phyloP scores from a whole-genome alignment of 2,113 vertebrate genomes.

The Ptychochromis oligacanthus region DNA sequence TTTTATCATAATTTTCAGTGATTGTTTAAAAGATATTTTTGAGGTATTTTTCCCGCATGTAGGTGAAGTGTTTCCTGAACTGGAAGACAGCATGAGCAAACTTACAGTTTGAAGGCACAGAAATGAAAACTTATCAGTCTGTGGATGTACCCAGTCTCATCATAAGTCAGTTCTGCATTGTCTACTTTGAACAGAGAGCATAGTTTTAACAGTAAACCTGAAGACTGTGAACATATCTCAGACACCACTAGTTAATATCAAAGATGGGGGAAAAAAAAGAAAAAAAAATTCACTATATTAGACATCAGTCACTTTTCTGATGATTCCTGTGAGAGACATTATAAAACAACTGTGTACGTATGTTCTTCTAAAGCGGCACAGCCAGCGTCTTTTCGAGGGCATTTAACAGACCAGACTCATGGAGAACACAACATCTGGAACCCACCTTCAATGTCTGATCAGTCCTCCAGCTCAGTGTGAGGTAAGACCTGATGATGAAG shows the following conservation, averaged over 20 bases:
- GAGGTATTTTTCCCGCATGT: background rate
- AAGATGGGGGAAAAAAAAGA: background rate
- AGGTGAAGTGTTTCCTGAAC: background rate
- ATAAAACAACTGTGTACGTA: background rate
- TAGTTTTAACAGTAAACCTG: background rate
- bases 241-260: background rate
- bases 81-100: background rate
- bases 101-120: background rate
- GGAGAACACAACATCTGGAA: constrained; percentile 22
- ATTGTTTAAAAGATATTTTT: background rate
- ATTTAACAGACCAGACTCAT: constrained; percentile 25
- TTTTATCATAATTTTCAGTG: background rate
- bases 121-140: background rate
- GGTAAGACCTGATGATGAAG: constrained; percentile 38
- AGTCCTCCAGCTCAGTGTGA: constrained; percentile 72
- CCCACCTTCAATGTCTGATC: constrained; percentile 32
- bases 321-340: background rate
- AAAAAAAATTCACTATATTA: background rate
- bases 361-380: constrained; percentile 40
- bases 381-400: background rate
- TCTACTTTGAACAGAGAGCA: background rate
- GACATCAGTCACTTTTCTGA: background rate
- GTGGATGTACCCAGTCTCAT: background rate
- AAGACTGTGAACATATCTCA: background rate
- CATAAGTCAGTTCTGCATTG: background rate